Conservation (phyloP, 2,113 vertebrate species). For the Eurystomus gularis region DNA sequence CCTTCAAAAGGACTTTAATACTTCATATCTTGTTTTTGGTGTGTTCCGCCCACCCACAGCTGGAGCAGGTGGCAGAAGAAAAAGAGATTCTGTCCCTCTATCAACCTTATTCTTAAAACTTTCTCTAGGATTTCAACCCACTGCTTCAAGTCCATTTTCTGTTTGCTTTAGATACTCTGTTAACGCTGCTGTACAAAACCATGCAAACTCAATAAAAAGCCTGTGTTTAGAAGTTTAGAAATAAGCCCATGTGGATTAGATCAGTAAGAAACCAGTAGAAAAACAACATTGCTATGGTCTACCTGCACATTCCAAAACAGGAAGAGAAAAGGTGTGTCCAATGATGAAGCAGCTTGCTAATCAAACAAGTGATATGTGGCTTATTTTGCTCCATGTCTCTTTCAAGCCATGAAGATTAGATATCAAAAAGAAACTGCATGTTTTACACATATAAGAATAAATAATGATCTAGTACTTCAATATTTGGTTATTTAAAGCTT, state of each 20-base stretch:
- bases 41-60: too few relatives aligned
- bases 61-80: background rate
- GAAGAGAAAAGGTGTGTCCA: background rate
- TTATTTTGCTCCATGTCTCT: background rate
- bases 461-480: background rate
- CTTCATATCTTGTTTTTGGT: background rate
- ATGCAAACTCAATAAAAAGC: background rate
- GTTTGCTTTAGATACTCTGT: background rate
- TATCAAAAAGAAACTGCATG: background rate
- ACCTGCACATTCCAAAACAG: background rate
- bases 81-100: background rate
- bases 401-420: background rate
- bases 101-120: background rate
- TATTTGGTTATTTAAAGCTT: background rate
- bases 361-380: background rate
- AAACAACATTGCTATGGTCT: background rate
- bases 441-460: background rate
- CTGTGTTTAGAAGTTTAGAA: background rate
- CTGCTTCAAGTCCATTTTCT: background rate
- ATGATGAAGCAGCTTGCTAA: background rate
- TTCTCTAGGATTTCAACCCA: background rate
- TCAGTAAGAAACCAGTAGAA: background rate
- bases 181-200: background rate
- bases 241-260: background rate
- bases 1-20: background rate